A percentile compares a stretch with the other conserved stretches of the same genome.
phyloP scores from a whole-genome alignment of 2,888 invertebrate species.

The Cancer borealis region DNA sequence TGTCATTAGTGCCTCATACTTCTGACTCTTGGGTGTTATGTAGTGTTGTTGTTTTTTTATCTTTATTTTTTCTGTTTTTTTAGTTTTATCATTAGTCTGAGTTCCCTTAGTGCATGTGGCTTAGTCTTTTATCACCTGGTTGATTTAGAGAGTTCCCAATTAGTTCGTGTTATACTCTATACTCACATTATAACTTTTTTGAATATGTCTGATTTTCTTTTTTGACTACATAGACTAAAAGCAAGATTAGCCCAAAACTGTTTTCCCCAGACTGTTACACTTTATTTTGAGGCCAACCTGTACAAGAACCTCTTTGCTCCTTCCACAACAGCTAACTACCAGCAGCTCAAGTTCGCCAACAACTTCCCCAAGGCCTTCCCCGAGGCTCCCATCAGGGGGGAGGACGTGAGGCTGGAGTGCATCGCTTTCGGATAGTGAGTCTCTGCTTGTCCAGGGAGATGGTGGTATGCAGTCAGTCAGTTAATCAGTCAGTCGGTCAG shows the following conservation, averaged over 20 bases:
- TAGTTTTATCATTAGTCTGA: not conserved
- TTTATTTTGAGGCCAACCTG: not conserved
- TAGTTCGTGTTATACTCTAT: slow-evolving; percentile 21
- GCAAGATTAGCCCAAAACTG: not conserved
- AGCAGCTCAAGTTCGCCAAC: slow-evolving; percentile 94
- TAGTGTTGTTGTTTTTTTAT: not conserved
- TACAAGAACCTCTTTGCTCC: slow-evolving; percentile 57
- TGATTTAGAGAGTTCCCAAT: not conserved
- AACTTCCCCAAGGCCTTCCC: slow-evolving; percentile 98
- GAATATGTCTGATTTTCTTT: not conserved
- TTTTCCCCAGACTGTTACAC: slow-evolving; percentile 9
- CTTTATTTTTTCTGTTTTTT: not conserved
- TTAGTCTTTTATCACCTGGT: not conserved
- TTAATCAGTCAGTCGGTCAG: not conserved
- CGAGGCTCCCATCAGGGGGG: slow-evolving; percentile 93
- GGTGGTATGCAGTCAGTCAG: not conserved
- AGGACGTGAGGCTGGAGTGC: slow-evolving; percentile 95
- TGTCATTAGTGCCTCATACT: not conserved
- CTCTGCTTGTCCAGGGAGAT: not conserved
- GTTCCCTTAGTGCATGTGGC: not conserved
- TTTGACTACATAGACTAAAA: not conserved
- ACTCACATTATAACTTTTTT: slow-evolving; percentile 34
- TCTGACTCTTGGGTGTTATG: not conserved
- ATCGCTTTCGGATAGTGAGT: slow-evolving; percentile 92
- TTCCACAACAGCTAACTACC: slow-evolving; percentile 86